Evolutionary conservation across 2,113 vertebrate species (phyloP).

Genomic region (Elephas maximus): DNA sequence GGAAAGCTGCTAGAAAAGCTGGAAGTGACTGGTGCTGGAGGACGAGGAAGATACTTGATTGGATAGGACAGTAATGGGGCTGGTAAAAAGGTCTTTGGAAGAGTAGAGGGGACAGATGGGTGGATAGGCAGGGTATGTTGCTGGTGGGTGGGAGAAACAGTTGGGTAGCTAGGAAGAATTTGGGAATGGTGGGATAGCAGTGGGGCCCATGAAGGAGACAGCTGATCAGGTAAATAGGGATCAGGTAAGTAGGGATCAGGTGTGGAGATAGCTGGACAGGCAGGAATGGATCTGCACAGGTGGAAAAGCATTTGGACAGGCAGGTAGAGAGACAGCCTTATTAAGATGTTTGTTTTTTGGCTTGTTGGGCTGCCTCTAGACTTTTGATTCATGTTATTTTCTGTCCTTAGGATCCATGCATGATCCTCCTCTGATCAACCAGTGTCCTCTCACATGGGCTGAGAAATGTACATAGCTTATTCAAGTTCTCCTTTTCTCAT

Average conservation of each 20-base stretch:
- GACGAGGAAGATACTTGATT: slow-evolving; percentile 48
- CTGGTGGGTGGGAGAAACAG: slow-evolving; percentile 23
- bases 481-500: slow-evolving; percentile 4
- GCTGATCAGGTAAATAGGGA: slow-evolving; percentile 63
- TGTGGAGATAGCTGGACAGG: slow-evolving; percentile 76
- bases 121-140: slow-evolving; percentile 16
- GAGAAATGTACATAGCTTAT: not conserved
- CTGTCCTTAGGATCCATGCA: slow-evolving; percentile 27
- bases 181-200: slow-evolving; percentile 54
- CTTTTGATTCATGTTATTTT: slow-evolving; percentile 34
- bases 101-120: slow-evolving; percentile 53
- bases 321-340: slow-evolving; percentile 75
- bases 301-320: slow-evolving; percentile 79
- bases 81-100: slow-evolving; percentile 60
- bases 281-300: slow-evolving; percentile 82
- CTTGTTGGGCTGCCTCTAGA: slow-evolving; percentile 29
- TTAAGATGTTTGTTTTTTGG: slow-evolving; percentile 55
- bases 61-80: slow-evolving; percentile 19
- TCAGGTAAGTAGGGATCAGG: slow-evolving; percentile 64
- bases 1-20: slow-evolving; percentile 63
- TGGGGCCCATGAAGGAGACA: slow-evolving; percentile 36
- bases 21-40: slow-evolving; percentile 64
- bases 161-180: slow-evolving; percentile 70
- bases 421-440: slow-evolving; percentile 36
- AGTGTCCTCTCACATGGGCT: not conserved